Evolutionary conservation across 35 echinoderm and acorn worm species (phyloP), one percentile per base, ranked within the genome.

Genomic region (Apostichopus parvimensis): DNA sequence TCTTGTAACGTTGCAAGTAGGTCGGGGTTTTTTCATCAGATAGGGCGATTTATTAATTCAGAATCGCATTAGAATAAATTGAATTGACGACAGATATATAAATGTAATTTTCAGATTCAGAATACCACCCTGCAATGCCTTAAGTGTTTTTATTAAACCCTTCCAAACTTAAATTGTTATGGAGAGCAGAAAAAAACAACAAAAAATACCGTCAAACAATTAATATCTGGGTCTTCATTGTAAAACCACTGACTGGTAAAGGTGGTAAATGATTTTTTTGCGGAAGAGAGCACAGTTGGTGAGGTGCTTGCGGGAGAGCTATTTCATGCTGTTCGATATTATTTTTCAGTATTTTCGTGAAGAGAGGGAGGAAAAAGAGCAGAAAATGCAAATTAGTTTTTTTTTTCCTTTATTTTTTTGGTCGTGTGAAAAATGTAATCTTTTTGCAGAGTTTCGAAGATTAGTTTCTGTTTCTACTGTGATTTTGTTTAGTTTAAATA

Each of bases 61-160:
- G 53, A 80, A 80, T 55, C 78, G 78, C 78, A 53, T 80, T 80
- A 53, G 18, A 56, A 83, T 57, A 83, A 83, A 83, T 83, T 83
- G 80, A 83, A 83, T 83, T 83, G 80, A 83, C 80, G 80, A 80
- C 71, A 75, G 71, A 75, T 20, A 75, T 75, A 75, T 75, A 75
- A 75, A 75, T 75, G 71, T 75, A 75, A 75, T 75, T 68, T 75
- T 75, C 71, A 75, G 17, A 7, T 75, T 75, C 0, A 18, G 71
- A 0, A 75, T 75, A 75, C 71, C 71, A 75, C 71, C 71, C 71
- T 75, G 71, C 71, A 20, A 75, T 75, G 71, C 71, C 6, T 7
- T 20, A 75, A 75, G 71, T 75, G 20, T 20, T 22, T 22, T 22
- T 75, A 75, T 75, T 75, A 22, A 75, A 75, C n/a, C 21, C 17